phyloP scores from a whole-genome alignment of 2,888 invertebrate genomes.

The Drosophila pseudotalamancana region DNA sequence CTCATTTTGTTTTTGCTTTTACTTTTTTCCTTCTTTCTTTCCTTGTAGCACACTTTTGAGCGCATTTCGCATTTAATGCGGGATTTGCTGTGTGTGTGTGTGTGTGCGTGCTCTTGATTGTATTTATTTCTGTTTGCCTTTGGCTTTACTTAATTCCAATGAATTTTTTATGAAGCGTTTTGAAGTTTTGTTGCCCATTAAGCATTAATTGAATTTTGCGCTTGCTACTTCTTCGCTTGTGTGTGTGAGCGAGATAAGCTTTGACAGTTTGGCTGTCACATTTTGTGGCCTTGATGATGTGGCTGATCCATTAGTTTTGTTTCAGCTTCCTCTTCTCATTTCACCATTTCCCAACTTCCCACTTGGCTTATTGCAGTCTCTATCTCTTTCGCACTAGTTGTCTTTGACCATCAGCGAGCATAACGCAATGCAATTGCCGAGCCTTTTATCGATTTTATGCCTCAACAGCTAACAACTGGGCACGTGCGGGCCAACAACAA shows the following conservation, averaged over 20 bases:
- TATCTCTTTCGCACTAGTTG: constrained; percentile 8
- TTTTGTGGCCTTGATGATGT: constrained; percentile 53
- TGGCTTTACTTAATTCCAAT: constrained; percentile 26
- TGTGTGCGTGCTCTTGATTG: constrained; percentile 10
- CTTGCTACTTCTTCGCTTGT: constrained; percentile 2
- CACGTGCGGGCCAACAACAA: constrained; percentile 58
- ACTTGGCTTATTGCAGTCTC: background rate
- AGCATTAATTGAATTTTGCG: constrained; percentile 35
- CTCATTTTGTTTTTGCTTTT: constrained; percentile 20
- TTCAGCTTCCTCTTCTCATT: background rate
- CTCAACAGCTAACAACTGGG: constrained; percentile 36
- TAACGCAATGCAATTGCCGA: constrained; percentile 62
- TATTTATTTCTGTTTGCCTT: constrained; percentile 14
- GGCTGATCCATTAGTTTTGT: constrained; percentile 5
- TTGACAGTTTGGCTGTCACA: constrained; percentile 22
- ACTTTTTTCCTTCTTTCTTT: constrained; percentile 4
- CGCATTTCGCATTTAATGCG: constrained; percentile 33
- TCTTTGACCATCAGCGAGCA: constrained; percentile 37
- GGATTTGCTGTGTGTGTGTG: background rate
- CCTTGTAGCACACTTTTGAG: constrained; percentile 62
- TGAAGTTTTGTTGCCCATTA: constrained; percentile 23
- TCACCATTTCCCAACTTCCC: background rate
- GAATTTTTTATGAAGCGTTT: constrained; percentile 33
- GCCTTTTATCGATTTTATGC: constrained; percentile 66
- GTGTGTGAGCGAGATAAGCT: constrained; percentile 13